Conservation (phyloP, 2,797 vertebrate species). For the Distichodus sexfasciatus region DNA sequence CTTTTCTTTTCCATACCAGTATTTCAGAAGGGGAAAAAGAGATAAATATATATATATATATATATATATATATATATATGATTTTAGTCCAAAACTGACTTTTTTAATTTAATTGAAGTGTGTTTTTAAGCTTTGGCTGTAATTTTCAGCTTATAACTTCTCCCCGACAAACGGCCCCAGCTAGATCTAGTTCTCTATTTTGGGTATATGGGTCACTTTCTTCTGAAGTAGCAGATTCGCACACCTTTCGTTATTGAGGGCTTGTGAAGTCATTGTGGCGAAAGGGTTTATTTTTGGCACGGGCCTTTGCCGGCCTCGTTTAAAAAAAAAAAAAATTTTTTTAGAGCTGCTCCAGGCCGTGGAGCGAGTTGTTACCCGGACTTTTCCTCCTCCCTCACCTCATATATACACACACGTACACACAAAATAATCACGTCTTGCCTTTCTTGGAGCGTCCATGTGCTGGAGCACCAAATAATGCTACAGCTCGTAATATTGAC, state of each 20-base stretch:
- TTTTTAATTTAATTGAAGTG: slow-evolving; percentile 12
- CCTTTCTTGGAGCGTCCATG: too few relatives aligned
- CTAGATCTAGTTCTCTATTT: slow-evolving; percentile 67
- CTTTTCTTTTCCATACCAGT: slow-evolving; percentile 49
- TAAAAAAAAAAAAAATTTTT: too few relatives aligned
- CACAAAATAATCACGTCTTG: too few relatives aligned
- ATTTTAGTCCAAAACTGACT: slow-evolving; percentile 10
- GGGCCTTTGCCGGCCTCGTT: slow-evolving; percentile 37
- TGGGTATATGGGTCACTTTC: slow-evolving; percentile 67
- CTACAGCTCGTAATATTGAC: too few relatives aligned
- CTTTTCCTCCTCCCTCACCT: slow-evolving; percentile 1
- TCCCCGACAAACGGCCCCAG: slow-evolving; percentile 49
- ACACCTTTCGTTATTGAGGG: slow-evolving; percentile 54
- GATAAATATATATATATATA: neutral
- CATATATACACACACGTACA: neutral
- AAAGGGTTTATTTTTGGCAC: slow-evolving; percentile 47
- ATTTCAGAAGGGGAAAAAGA: slow-evolving; percentile 41
- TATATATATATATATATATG: neutral
- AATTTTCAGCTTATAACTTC: slow-evolving; percentile 49
- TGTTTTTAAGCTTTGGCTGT: slow-evolving; percentile 42
- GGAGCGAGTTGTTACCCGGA: slow-evolving; percentile 35
- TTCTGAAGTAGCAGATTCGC: slow-evolving; percentile 61
- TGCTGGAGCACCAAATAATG: too few relatives aligned
- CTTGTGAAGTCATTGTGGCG: slow-evolving; percentile 52
- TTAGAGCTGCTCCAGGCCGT: slow-evolving; percentile 34